Conservation (phyloP, 2,888 invertebrate species). For the Eupithecia subumbrata region DNA sequence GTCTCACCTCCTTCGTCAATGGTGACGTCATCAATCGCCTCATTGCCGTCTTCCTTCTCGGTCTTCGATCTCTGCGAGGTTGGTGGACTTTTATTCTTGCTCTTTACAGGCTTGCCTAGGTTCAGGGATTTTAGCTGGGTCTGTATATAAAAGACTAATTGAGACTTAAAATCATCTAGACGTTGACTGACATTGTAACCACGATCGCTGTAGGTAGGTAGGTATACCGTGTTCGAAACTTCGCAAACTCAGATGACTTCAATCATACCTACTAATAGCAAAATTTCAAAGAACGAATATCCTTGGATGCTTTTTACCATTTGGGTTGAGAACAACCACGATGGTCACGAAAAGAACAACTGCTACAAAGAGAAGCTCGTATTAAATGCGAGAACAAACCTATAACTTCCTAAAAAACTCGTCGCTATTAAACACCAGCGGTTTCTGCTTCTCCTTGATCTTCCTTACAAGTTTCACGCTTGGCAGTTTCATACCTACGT, state of each 20-base stretch:
- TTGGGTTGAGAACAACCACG: neutral
- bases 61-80: conserved; percentile 67
- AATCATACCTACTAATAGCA: no score
- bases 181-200: neutral
- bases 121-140: conserved; percentile 76
- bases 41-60: conserved; percentile 63
- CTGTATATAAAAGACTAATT: conserved; percentile 50
- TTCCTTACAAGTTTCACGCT: conserved; percentile 60
- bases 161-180: no score
- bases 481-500: conserved; percentile 66
- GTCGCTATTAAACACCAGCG: conserved; percentile 61
- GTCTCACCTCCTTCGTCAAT: conserved; percentile 61
- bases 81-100: conserved; percentile 58
- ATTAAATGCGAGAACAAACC: conserved; percentile 51
- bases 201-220: no score
- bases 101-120: conserved; percentile 65
- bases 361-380: neutral
- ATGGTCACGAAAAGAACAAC: no score
- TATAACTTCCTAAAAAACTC: conserved; percentile 77
- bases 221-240: no score
- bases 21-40: conserved; percentile 57
- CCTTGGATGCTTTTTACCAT: neutral
- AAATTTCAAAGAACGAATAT: neutral
- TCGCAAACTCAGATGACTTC: neutral
- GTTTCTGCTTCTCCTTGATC: conserved; percentile 56